Base-by-base conservation (phyloP, 2,797 vertebrate species). In the Melanotaenia pygmaea region DNA sequence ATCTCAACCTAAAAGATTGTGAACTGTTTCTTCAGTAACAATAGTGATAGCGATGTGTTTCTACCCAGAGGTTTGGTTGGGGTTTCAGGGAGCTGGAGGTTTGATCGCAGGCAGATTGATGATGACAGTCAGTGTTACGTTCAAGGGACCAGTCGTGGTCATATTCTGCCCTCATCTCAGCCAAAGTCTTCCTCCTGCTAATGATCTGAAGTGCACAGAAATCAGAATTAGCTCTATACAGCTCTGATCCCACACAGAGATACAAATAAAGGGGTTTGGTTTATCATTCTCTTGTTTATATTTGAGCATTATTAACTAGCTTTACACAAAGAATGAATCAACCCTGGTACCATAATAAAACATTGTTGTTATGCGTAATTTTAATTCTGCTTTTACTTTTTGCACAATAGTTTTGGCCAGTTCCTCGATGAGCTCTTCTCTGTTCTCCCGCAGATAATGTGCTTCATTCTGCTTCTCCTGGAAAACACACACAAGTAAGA, bases 401-500 rank as follows among this genome's bases (percentile, higher is more conserved):
- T 97, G 95, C 72, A 98, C 91, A 11, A 99, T 98, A 18, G 96
- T 97, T 59, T 95, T 94, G 68, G 97, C 95, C 76, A 99, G 93
- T 70, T 98, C 97, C 84, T 98, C 95, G 3, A 96, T 93, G 77
- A 99, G 94, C 83, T 99, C 96, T 67, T 93, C 95, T 87, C 95
- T 95, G 93, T 99, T 96, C 58, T 97, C 95, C 66, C 91, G 96
- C 76, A 99, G 92, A 92, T 98, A 99, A 59, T 88, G 92, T 38
- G 96, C 96, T 89, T 98, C 97, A 0, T 96, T 95, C 91, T 96
- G 95, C 83, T 96, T 97, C 88, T 96, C 95, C 97, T 99, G 82
- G 65, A 64, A 14, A 81, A 74, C 72, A 76, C n/a, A 76, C 11
- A 72, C 26, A 69, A 35, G 67, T 20, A 70, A 67, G 28, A 58